Evolutionary conservation across 2,888 invertebrate genomes (phyloP).

Genomic region (Camponotus fellah): DNA sequence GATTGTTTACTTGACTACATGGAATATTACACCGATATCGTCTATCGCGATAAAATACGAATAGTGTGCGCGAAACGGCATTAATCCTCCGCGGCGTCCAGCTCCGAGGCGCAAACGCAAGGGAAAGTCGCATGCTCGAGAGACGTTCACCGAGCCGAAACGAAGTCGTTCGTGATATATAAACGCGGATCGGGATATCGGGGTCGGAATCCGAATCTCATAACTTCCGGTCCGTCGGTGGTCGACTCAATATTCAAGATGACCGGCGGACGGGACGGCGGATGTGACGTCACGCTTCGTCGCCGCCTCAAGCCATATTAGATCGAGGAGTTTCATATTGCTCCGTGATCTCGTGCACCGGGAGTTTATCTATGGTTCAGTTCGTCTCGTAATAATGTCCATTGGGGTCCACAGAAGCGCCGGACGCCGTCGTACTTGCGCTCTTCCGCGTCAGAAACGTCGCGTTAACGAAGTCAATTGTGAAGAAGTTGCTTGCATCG

Average conservation of each 20-base stretch:
- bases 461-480: slow-evolving; percentile 71
- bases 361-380: slow-evolving; percentile 80
- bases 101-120: slow-evolving; percentile 43
- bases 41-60: slow-evolving; percentile 29
- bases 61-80: slow-evolving; percentile 28
- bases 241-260: slow-evolving; percentile 86
- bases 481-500: slow-evolving; percentile 59
- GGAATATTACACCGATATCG: slow-evolving; percentile 34
- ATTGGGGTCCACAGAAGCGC: slow-evolving; percentile 62
- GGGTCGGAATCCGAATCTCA: slow-evolving; percentile 84
- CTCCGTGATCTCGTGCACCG: slow-evolving; percentile 70
- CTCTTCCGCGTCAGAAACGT: slow-evolving; percentile 57
- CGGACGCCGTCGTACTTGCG: slow-evolving; percentile 33
- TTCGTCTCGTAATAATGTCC: slow-evolving; percentile 82
- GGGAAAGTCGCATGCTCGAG: slow-evolving; percentile 63
- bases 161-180: slow-evolving; percentile 74
- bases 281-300: slow-evolving; percentile 85
- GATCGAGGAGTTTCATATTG: slow-evolving; percentile 85
- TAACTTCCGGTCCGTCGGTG: slow-evolving; percentile 84
- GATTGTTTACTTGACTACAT: slow-evolving; percentile 44
- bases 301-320: slow-evolving; percentile 85
- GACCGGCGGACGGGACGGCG: slow-evolving; percentile 83
- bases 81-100: slow-evolving; percentile 46
- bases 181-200: slow-evolving; percentile 74
- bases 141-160: slow-evolving; percentile 72